Percentiles rank a stretch among this genome's conserved stretches.
phyloP scores from a whole-genome alignment of 2,113 vertebrate species.

The Zapornia atra region DNA sequence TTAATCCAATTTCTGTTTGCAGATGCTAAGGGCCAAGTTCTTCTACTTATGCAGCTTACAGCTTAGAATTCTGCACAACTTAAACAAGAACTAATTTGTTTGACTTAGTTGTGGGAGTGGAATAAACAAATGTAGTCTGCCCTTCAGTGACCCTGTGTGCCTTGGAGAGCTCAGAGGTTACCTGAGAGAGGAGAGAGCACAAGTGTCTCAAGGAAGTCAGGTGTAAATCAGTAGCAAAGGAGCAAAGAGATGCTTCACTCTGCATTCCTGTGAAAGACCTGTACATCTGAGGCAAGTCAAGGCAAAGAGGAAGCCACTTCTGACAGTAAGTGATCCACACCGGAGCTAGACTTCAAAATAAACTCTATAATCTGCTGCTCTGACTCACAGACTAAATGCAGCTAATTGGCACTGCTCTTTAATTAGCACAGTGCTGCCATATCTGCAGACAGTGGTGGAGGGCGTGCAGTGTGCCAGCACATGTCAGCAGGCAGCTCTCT shows the following conservation, averaged over 20 bases:
- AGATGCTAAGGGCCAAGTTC: constrained; percentile 46
- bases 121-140: constrained; percentile 44
- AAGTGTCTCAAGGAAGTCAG: neutral
- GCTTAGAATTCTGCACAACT: constrained; percentile 50
- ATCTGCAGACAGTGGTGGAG: fast-evolving
- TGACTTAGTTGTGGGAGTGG: constrained; percentile 24
- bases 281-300: neutral
- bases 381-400: neutral
- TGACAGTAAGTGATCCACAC: neutral
- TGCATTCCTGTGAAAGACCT: neutral
- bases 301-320: neutral
- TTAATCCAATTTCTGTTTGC: constrained; percentile 61
- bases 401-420: neutral
- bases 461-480: fast-evolving
- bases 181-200: neutral
- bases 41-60: constrained; percentile 30
- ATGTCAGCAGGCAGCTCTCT: neutral
- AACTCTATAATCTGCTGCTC: neutral
- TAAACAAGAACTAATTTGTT: constrained; percentile 60
- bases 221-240: neutral
- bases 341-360: neutral
- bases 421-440: neutral
- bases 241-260: neutral
- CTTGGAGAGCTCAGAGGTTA: neutral
- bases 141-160: neutral